Base-by-base conservation (phyloP, 35 echinoderm and acorn worm species). In the Ptychodera flava region DNA sequence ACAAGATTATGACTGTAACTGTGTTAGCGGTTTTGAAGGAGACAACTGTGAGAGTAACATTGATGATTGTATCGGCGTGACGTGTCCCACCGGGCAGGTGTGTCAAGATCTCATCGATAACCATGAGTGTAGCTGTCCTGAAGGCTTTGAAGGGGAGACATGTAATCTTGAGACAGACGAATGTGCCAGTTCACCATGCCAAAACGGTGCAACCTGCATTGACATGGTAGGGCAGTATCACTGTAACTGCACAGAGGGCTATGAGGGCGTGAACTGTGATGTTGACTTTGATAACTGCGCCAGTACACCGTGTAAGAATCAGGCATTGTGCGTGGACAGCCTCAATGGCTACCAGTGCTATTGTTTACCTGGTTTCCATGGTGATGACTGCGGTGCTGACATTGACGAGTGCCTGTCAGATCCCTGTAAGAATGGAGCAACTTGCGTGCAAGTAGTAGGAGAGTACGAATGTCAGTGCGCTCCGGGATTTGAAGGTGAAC, bases 391-490 rank as follows among this genome's bases (percentile, higher is more conserved):
- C 38, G 80, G 76, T 31, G 85, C 32, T 31, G 88, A 90, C 29
- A 77, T 84, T 16, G 35, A 93, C 31, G 92, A 93, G 16, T 93
- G 92, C 79, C 12, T 91, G 90, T 38, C 83, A 90, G 77, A 33
- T n/a, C 88, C 92, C 0, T 93, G 92, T 34, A 1, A 77, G 33
- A 93, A 93, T 76, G 88, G 87, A n/a, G 88, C 92, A 15, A 93
- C 88, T 15, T 93, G 92, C 64, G 27, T 30, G 28, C 38, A 31
- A 82, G 81, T 33, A 80, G 86, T 78, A 31, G 31, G 1, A 31
- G 85, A 52, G 0, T 92, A 88, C 33, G 75, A 28, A 31, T 94
- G 92, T 77, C 15, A 16, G 0, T 94, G 92, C 64, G 85, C 87
- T 14, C 76, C 89, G 16, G 92, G 92, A n/a, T 94, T 77, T 80